Percentiles rank a stretch among this genome's conserved stretches.
These are phyloP conservation scores for Zaprionus africanus DNA, from an alignment of 1,140 invertebrate species.

Conservation along the genomic window DNA sequence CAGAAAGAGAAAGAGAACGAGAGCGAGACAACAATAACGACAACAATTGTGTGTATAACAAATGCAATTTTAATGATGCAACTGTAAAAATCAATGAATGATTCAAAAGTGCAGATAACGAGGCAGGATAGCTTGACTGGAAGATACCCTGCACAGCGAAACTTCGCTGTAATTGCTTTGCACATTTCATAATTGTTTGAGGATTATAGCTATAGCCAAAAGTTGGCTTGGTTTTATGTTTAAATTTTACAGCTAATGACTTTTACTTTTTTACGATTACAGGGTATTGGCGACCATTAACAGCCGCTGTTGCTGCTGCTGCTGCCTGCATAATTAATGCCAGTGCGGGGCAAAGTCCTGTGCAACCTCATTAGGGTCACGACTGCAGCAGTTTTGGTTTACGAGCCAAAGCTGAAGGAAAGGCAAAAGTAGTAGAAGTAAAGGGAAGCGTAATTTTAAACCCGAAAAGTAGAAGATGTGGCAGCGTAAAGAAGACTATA, in stretches of 20 bases:
- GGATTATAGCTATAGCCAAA: neutral
- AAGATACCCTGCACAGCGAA: neutral
- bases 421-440: neutral
- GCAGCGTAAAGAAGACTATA: no score
- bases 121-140: no score
- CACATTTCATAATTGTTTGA: neutral
- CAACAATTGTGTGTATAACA: slow-evolving; percentile 43
- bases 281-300: slow-evolving; percentile 39
- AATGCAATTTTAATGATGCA: slow-evolving; percentile 79
- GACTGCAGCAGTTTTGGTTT: slow-evolving; percentile 22
- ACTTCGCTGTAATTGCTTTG: neutral
- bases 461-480: neutral
- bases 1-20: neutral
- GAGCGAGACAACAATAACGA: neutral
- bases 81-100: slow-evolving; percentile 61
- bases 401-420: neutral
- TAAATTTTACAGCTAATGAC: neutral
- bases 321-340: slow-evolving; percentile 43
- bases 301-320: slow-evolving; percentile 16
- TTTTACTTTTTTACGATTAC: slow-evolving; percentile 6
- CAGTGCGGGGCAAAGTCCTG: neutral
- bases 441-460: neutral
- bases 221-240: neutral
- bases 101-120: slow-evolving; percentile 34
- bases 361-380: slow-evolving; percentile 43